Evolutionary conservation across 2,797 vertebrate genomes (phyloP).

Genomic region (Capromys pilorides): DNA sequence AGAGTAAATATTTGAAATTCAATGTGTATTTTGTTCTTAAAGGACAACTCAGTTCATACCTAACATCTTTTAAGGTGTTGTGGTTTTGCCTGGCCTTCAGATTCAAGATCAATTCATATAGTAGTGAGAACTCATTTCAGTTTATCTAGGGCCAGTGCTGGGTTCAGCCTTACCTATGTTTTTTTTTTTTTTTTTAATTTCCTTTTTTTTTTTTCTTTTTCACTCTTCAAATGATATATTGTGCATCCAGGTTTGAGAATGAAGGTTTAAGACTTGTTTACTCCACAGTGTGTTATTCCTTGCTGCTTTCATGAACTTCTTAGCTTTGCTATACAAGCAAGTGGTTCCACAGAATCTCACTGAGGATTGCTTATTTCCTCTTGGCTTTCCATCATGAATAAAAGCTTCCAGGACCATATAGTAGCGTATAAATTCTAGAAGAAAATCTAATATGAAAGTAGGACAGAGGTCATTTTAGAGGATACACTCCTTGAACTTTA

Average conservation of each 20-base stretch:
- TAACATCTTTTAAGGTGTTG: neutral
- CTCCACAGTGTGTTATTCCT: neutral
- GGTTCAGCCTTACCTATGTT: neutral
- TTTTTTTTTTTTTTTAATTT: neutral
- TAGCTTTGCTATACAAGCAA: neutral
- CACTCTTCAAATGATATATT: neutral
- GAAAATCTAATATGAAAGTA: constrained; percentile 27
- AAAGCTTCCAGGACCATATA: constrained; percentile 74
- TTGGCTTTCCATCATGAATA: constrained; percentile 68
- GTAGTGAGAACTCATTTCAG: neutral
- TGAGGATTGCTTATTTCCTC: constrained; percentile 53
- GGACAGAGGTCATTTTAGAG: constrained; percentile 71
- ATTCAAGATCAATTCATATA: neutral
- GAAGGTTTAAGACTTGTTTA: neutral
- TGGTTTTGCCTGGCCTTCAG: rapidly evolving
- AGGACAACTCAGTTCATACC: neutral
- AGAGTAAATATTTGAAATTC: neutral
- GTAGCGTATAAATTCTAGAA: constrained; percentile 75
- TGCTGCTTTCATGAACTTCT: neutral
- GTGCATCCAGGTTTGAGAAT: neutral
- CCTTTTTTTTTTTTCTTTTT: neutral
- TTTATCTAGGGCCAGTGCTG: neutral
- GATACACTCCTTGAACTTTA: constrained; percentile 44
- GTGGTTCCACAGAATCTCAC: constrained; percentile 70
- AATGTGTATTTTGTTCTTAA: neutral